A percentile compares a stretch with the other conserved stretches of the same genome.
phyloP scores from a whole-genome alignment of 2,797 vertebrate genomes.

The Microhierax caerulescens region DNA sequence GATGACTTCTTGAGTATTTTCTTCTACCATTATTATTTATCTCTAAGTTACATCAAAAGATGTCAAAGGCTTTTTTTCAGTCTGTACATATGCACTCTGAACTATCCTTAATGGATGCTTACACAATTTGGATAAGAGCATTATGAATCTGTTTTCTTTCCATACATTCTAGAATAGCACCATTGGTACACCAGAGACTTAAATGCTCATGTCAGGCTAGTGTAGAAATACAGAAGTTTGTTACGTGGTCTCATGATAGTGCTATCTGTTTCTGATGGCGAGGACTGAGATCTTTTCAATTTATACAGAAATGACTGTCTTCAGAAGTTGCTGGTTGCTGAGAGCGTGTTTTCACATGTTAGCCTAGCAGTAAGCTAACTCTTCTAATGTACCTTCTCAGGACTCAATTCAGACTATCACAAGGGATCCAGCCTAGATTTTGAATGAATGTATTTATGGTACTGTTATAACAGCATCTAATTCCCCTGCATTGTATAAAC shows the following conservation, averaged over 20 bases:
- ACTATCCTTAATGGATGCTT: neutral
- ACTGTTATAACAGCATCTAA: neutral
- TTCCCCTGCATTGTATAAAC: neutral
- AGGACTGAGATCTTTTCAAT: neutral
- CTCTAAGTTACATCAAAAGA: neutral
- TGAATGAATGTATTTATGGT: neutral
- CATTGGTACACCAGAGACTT: neutral
- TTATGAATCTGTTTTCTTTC: neutral
- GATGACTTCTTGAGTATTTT: neutral
- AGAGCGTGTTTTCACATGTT: neutral
- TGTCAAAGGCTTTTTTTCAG: neutral
- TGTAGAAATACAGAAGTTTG: neutral
- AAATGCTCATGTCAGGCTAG: neutral
- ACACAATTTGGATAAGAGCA: neutral
- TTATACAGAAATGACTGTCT: neutral
- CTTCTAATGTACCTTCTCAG: neutral
- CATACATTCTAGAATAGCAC: neutral
- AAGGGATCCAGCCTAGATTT: neutral
- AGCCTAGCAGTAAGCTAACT: neutral
- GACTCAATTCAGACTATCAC: neutral
- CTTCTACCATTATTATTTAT: neutral
- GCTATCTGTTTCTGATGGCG: neutral
- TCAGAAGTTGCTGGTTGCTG: neutral
- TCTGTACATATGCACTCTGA: neutral
- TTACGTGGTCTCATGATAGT: neutral